phyloP scores from a whole-genome alignment of 2,888 invertebrate species.

The Lottia gigantea region DNA sequence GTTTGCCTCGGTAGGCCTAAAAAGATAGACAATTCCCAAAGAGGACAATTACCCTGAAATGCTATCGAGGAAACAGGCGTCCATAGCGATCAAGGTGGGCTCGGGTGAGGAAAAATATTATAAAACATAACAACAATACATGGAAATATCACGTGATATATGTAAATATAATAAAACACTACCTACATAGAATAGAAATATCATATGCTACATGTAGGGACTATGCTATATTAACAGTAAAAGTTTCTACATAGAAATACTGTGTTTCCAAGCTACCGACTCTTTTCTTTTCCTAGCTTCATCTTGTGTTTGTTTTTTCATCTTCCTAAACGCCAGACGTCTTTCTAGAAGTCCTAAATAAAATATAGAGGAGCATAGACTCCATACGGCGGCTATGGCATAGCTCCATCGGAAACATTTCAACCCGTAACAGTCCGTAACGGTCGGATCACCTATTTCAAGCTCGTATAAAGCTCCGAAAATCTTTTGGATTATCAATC shows the following conservation, averaged over 20 bases:
- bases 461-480: conserved; percentile 50
- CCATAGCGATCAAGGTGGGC: too few relatives aligned
- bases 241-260: neutral
- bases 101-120: too few relatives aligned
- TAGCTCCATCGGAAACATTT: conserved; percentile 55
- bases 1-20: too few relatives aligned
- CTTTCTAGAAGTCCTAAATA: conserved; percentile 44
- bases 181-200: too few relatives aligned
- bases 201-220: too few relatives aligned
- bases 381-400: conserved; percentile 44
- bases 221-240: neutral
- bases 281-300: neutral
- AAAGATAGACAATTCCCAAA: too few relatives aligned
- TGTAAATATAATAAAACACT: too few relatives aligned
- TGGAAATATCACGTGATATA: too few relatives aligned
- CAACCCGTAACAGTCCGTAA: conserved; percentile 46
- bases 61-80: too few relatives aligned
- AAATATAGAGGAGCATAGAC: conserved; percentile 44
- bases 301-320: conserved; percentile 7
- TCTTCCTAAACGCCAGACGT: conserved; percentile 15
- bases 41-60: too few relatives aligned
- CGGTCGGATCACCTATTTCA: conserved; percentile 36
- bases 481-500: conserved; percentile 41
- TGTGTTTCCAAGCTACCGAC: neutral
- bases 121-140: too few relatives aligned